phyloP scores from a whole-genome alignment of 2,797 vertebrate genomes.

The Eulemur albifrons region DNA sequence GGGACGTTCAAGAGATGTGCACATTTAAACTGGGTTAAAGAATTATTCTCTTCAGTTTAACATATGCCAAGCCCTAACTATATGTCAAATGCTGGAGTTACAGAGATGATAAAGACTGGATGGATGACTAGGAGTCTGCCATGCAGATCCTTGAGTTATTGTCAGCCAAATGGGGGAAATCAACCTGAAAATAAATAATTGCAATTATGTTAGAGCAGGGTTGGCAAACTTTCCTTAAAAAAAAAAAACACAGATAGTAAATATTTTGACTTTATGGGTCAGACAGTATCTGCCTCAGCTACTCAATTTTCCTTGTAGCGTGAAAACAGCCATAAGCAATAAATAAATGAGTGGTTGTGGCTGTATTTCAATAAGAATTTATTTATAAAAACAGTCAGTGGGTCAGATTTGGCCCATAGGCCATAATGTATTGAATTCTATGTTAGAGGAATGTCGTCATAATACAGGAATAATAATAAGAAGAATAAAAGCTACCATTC shows the following conservation, averaged over 20 bases:
- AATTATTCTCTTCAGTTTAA: neutral
- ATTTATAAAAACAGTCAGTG: neutral
- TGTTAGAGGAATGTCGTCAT: neutral
- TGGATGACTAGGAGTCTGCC: neutral
- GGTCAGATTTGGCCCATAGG: neutral
- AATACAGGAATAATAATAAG: neutral
- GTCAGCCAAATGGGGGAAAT: neutral
- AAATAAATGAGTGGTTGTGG: neutral
- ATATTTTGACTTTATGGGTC: conserved; percentile 17
- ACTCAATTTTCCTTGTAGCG: neutral
- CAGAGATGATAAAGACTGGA: neutral
- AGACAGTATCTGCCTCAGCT: neutral
- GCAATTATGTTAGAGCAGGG: neutral
- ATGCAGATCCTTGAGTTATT: neutral
- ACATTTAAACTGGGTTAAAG: neutral
- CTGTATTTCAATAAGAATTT: neutral
- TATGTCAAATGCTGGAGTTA: neutral
- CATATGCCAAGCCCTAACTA: neutral
- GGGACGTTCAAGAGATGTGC: neutral
- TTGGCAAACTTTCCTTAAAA: neutral
- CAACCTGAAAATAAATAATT: neutral
- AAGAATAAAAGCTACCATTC: neutral
- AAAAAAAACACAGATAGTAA: neutral
- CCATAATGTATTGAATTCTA: neutral
- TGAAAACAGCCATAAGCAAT: neutral